phyloP scores from a whole-genome alignment of 1,140 invertebrate species.

The Leptoteleia sp. region DNA sequence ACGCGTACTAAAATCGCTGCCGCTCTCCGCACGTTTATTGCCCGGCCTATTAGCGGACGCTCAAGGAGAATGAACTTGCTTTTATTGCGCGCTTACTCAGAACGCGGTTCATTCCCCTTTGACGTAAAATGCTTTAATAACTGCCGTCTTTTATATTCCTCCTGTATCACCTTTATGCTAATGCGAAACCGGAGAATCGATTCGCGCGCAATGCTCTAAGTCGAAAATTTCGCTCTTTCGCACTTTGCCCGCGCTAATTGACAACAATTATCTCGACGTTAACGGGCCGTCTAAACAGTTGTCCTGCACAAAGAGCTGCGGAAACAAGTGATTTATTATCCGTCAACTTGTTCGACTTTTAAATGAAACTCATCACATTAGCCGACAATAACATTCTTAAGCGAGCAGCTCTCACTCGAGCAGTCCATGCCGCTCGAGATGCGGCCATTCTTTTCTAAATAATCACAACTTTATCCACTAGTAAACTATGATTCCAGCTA shows the following conservation, averaged over 20 bases:
- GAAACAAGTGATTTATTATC: conserved; percentile 34
- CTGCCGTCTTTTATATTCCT: conserved; percentile 63
- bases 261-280: conserved; percentile 56
- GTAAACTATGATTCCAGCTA: too few relatives aligned
- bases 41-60: conserved; percentile 66
- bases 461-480: too few relatives aligned
- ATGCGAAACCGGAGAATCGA: conserved; percentile 53
- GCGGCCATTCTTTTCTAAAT: too few relatives aligned
- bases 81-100: conserved; percentile 69
- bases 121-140: conserved; percentile 67
- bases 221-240: conserved; percentile 59
- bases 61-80: conserved; percentile 69
- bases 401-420: too few relatives aligned
- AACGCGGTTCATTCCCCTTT: conserved; percentile 69
- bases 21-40: conserved; percentile 54
- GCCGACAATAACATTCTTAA: conserved; percentile 9
- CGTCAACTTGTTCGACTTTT: conserved; percentile 17
- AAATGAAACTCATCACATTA: conserved; percentile 11
- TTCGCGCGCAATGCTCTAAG: conserved; percentile 52
- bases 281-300: conserved; percentile 36
- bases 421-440: too few relatives aligned
- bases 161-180: conserved; percentile 66
- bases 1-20: conserved; percentile 61
- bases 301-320: conserved; percentile 32
- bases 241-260: conserved; percentile 52